phyloP scores from a whole-genome alignment of 2,888 invertebrate genomes.

The Hermaeophaga mercurialis region DNA sequence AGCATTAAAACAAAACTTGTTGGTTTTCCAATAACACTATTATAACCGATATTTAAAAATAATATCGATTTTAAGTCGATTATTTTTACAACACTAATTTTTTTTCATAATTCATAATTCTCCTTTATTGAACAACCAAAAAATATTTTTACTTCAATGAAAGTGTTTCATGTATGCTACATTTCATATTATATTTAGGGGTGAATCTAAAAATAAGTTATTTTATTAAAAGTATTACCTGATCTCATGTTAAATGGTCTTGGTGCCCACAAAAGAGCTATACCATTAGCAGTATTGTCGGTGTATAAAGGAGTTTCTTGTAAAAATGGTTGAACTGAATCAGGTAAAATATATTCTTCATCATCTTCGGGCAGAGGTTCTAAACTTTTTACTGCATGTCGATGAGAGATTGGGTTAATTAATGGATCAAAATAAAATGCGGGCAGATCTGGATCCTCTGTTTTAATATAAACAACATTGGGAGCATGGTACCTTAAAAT shows the following conservation, averaged over 20 bases:
- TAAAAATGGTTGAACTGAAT: constrained; percentile 89
- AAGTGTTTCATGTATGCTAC: too few relatives aligned
- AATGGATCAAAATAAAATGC: constrained; percentile 99
- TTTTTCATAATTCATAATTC: too few relatives aligned
- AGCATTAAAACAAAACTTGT: too few relatives aligned
- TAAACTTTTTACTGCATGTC: constrained; percentile 79
- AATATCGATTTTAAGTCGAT: too few relatives aligned
- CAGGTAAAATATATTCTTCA: constrained; percentile 91
- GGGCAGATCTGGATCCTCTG: constrained; percentile 99
- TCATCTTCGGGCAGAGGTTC: constrained; percentile 93
- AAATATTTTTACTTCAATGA: too few relatives aligned
- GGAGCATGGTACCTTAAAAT: constrained; percentile 93
- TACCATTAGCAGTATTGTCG: constrained; percentile 98
- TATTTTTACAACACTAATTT: too few relatives aligned
- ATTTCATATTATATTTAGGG: too few relatives aligned
- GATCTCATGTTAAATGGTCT: constrained; percentile 97
- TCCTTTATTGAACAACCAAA: too few relatives aligned
- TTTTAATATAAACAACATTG: constrained; percentile 99
- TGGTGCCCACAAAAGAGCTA: constrained; percentile 96
- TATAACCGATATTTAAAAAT: too few relatives aligned
- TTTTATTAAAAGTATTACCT: constrained; percentile 55
- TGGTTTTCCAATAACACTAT: too few relatives aligned
- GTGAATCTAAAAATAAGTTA: too few relatives aligned
- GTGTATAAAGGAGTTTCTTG: constrained; percentile 96
- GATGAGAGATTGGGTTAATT: constrained; percentile 98